These are phyloP conservation scores for Aurelia sp. DNA, from an alignment of 30 jellyfish, hydroid and myxozoan species.

Conservation along the genomic window DNA sequence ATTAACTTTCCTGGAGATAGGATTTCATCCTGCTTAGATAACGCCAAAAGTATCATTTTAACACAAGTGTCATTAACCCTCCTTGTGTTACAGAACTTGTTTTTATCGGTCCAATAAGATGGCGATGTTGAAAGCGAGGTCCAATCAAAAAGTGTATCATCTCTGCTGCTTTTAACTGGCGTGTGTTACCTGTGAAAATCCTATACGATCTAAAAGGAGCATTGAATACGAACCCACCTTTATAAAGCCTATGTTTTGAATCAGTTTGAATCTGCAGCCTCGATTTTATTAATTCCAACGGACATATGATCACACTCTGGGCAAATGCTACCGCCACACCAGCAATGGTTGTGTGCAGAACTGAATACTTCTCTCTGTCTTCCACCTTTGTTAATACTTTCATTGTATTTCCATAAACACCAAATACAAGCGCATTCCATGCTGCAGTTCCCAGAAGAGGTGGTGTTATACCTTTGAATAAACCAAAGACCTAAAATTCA, in stretches of 20 bases:
- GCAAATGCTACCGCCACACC: constrained; percentile 75
- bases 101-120: too few relatives aligned
- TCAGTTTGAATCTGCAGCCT: constrained; percentile 83
- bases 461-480: constrained; percentile 91
- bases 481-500: constrained; percentile 70
- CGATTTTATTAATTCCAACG: constrained; percentile 85
- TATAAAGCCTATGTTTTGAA: constrained; percentile 47
- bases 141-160: too few relatives aligned
- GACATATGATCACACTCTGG: constrained; percentile 83
- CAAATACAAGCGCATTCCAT: constrained; percentile 92
- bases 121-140: too few relatives aligned
- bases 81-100: too few relatives aligned
- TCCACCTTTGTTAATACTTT: constrained; percentile 63
- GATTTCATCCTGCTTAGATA: too few relatives aligned
- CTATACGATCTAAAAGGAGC: too few relatives aligned
- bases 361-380: constrained; percentile 17
- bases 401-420: constrained; percentile 89
- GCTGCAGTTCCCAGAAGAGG: constrained; percentile 95
- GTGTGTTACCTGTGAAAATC: too few relatives aligned
- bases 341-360: constrained; percentile 65
- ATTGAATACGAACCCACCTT: constrained; percentile 33
- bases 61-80: too few relatives aligned
- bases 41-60: too few relatives aligned
- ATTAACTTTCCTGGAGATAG: too few relatives aligned
- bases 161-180: too few relatives aligned